These are phyloP conservation scores for Labeo rohita DNA, from an alignment of 2,113 vertebrate genomes.

Conservation along the genomic window DNA sequence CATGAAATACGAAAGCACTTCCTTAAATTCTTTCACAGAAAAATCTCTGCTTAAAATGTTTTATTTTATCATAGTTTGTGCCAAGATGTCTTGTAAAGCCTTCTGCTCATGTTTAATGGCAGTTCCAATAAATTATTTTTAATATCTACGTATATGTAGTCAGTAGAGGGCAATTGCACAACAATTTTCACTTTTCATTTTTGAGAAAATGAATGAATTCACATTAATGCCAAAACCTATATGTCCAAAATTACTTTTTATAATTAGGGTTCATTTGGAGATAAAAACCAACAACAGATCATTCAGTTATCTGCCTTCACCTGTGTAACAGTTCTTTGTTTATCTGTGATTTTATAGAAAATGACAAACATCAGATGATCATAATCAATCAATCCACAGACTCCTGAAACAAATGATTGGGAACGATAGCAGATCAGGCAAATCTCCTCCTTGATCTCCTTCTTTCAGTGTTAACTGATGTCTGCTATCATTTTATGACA, in stretches of 20 bases:
- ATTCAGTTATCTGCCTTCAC: too few species aligned
- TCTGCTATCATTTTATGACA: neutral
- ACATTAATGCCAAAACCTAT: too few species aligned
- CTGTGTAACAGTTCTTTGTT: too few species aligned
- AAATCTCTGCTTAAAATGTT: constrained; percentile 3
- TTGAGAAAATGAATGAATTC: neutral
- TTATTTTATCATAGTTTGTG: constrained; percentile 19
- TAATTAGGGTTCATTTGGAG: too few species aligned
- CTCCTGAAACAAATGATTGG: too few species aligned
- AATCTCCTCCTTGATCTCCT: too few species aligned
- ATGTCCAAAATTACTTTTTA: too few species aligned
- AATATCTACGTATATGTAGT: neutral
- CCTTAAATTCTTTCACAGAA: constrained; percentile 59
- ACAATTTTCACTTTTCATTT: neutral
- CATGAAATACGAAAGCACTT: constrained; percentile 67
- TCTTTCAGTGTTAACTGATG: neutral
- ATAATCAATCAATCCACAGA: too few species aligned
- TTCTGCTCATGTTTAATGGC: neutral
- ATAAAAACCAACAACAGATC: too few species aligned
- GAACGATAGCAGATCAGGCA: too few species aligned
- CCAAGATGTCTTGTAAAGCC: neutral
- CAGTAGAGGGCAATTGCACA: neutral
- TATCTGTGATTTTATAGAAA: too few species aligned
- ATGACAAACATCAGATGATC: too few species aligned
- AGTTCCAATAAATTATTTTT: neutral